Conservation (phyloP, 2,797 vertebrate genomes). For the Onychomys leucogaster region DNA sequence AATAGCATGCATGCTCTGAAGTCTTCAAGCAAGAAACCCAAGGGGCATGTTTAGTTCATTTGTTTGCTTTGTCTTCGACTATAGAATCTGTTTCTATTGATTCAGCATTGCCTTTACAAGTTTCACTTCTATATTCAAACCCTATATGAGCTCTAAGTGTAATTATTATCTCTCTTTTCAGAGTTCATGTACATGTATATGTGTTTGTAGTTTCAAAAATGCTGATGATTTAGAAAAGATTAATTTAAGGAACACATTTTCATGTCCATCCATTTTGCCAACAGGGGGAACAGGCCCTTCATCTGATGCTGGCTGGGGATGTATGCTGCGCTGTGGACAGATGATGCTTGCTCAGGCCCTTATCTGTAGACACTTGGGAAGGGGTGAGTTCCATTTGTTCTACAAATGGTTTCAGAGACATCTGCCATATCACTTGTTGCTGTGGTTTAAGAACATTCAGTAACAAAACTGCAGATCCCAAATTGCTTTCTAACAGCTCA, state of each 20-base stretch:
- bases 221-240: constrained; percentile 31
- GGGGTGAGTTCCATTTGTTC: constrained; percentile 86
- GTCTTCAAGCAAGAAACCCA: constrained; percentile 49
- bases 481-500: constrained; percentile 45
- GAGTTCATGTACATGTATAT: neutral
- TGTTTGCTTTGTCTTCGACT: constrained; percentile 62
- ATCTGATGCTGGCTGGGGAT: constrained; percentile 93
- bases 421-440: neutral
- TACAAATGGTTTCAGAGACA: neutral
- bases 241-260: constrained; percentile 11
- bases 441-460: constrained; percentile 24
- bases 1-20: constrained; percentile 23
- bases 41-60: constrained; percentile 49
- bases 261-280: constrained; percentile 40
- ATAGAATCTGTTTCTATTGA: constrained; percentile 42
- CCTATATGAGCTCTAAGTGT: neutral
- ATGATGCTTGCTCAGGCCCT: constrained; percentile 95
- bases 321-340: constrained; percentile 95
- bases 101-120: constrained; percentile 29
- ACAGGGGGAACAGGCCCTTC: constrained; percentile 93
- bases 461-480: neutral
- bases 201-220: constrained; percentile 15
- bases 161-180: constrained; percentile 52
- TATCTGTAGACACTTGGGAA: constrained; percentile 91
- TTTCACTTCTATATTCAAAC: constrained; percentile 31